These are phyloP conservation scores for Muscicapa striata DNA, from an alignment of 2,797 vertebrate genomes.

Conservation along the genomic window DNA sequence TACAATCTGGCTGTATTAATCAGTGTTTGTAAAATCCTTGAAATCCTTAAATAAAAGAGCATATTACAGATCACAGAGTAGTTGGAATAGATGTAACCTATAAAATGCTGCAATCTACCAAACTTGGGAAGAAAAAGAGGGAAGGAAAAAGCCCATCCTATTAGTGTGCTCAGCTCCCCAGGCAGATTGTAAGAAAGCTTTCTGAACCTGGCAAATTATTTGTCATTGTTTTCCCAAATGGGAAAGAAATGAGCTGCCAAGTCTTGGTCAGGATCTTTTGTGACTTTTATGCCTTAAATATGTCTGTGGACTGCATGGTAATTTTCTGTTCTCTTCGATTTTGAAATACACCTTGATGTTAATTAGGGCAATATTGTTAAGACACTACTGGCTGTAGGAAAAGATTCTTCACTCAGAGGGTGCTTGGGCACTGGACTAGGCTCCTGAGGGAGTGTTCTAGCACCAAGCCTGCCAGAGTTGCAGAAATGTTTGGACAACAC, in stretches of 20 bases:
- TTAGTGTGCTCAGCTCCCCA: not conserved
- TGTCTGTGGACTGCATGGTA: not conserved
- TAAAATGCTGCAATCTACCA: constrained; percentile 6
- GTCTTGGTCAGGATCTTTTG: not conserved
- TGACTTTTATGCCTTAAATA: not conserved
- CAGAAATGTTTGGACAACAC: not conserved
- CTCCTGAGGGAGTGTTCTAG: not conserved
- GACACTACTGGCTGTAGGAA: not conserved
- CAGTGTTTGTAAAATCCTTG: constrained; percentile 52
- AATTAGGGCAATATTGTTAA: not conserved
- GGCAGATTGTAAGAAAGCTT: not conserved
- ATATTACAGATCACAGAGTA: not conserved
- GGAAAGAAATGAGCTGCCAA: not conserved
- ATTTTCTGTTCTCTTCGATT: not conserved
- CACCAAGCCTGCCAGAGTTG: not conserved
- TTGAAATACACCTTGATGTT: not conserved
- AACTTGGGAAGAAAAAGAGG: not conserved
- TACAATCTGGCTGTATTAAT: constrained; percentile 26
- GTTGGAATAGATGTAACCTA: not conserved
- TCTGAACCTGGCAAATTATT: not conserved
- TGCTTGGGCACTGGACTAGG: not conserved
- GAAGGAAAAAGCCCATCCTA: not conserved
- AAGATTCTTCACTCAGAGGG: not conserved
- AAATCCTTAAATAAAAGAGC: constrained; percentile 41
- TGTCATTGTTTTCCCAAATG: not conserved